Evolutionary conservation across 2,113 vertebrate genomes (phyloP).

Genomic region (Agapornis roseicollis): DNA sequence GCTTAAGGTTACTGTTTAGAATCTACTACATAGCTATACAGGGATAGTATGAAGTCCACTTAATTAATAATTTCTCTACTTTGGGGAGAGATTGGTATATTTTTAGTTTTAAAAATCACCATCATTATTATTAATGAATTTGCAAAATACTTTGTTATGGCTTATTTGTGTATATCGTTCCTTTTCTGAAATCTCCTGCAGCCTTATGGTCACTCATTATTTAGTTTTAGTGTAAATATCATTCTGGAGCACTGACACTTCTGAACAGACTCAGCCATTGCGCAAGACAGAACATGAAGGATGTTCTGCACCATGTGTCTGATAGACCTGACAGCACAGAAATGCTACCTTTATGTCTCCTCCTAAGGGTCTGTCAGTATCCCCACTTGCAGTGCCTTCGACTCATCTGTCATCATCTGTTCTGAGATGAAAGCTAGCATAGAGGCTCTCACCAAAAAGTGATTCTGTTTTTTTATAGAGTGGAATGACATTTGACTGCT

Average conservation of each 20-base stretch:
- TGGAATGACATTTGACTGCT: neutral
- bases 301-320: neutral
- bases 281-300: neutral
- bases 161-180: neutral
- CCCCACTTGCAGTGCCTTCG: neutral
- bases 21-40: neutral
- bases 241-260: neutral
- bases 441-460: neutral
- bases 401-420: neutral
- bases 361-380: neutral
- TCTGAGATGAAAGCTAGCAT: neutral
- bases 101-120: neutral
- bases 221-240: neutral
- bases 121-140: neutral
- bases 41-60: neutral
- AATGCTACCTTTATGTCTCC: neutral
- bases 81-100: neutral
- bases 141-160: neutral
- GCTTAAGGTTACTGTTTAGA: neutral
- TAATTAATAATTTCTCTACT: neutral
- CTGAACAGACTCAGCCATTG: neutral
- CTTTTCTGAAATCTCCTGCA: neutral
- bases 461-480: neutral
- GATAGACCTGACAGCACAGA: neutral
- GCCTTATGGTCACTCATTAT: neutral